Percentiles rank a stretch among this genome's conserved stretches.
phyloP scores from a whole-genome alignment of 2,888 invertebrate species.

The Torymus texanus region DNA sequence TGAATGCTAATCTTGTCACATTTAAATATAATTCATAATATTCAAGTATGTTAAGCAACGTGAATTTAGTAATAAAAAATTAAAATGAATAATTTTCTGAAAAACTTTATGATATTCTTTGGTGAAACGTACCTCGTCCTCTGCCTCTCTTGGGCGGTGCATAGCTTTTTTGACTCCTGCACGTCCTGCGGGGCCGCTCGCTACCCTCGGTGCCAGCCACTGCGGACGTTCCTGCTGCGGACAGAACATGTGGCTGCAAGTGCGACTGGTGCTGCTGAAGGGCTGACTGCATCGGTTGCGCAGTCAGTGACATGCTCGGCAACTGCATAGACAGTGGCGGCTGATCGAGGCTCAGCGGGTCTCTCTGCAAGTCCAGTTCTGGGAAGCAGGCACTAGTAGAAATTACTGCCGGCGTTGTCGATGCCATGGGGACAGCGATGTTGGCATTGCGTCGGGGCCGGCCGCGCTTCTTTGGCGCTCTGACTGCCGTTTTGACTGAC shows the following conservation, averaged over 20 bases:
- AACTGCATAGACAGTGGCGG: slow-evolving; percentile 47
- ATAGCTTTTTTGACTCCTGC: slow-evolving; percentile 72
- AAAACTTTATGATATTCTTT: neutral
- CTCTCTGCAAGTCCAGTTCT: slow-evolving; percentile 59
- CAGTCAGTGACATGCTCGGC: too few species aligned
- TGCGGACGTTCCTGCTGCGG: neutral
- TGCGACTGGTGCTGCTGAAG: slow-evolving; percentile 27
- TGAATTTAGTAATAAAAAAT: neutral
- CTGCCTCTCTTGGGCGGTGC: slow-evolving; percentile 73
- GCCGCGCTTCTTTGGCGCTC: slow-evolving; percentile 71
- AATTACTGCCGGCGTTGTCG: slow-evolving; percentile 51
- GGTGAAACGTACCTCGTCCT: slow-evolving; percentile 67
- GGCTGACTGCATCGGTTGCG: neutral
- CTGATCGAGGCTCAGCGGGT: slow-evolving; percentile 69
- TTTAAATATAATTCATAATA: neutral
- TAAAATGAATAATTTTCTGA: neutral
- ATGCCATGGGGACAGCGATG: slow-evolving; percentile 4
- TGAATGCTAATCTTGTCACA: too few species aligned
- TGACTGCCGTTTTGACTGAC: slow-evolving; percentile 62
- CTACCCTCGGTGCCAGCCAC: slow-evolving; percentile 61
- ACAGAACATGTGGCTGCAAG: slow-evolving; percentile 55
- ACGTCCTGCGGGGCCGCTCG: slow-evolving; percentile 72
- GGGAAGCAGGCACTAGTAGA: slow-evolving; percentile 25
- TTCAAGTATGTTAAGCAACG: too few species aligned
- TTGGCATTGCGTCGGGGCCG: slow-evolving; percentile 68